Evolutionary conservation across 1,140 invertebrate genomes (phyloP).

Genomic region (Papilio helenus): DNA sequence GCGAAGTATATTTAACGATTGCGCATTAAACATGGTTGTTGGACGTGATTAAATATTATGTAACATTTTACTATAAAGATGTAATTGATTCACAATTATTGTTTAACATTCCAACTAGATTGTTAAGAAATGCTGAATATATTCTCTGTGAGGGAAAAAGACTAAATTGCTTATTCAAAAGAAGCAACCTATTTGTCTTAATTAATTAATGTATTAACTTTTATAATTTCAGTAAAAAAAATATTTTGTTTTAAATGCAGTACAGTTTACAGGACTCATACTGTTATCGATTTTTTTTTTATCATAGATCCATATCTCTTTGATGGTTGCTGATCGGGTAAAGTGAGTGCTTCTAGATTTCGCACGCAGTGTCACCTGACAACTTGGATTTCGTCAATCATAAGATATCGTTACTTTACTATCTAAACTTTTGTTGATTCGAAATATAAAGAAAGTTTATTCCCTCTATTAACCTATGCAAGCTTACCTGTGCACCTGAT

Average conservation of each 20-base stretch:
- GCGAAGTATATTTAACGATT: neutral
- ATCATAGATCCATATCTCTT: neutral
- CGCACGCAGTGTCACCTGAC: neutral
- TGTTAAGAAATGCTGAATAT: neutral
- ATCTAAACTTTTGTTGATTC: neutral
- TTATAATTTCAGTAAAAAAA: neutral
- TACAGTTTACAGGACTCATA: neutral
- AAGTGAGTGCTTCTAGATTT: neutral
- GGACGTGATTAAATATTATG: neutral
- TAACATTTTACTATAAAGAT: neutral
- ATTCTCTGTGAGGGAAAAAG: too few relatives aligned
- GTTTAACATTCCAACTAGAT: neutral
- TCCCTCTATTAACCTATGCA: neutral
- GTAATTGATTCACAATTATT: neutral
- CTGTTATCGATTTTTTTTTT: neutral
- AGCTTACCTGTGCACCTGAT: slow-evolving; percentile 65
- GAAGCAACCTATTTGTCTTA: too few relatives aligned
- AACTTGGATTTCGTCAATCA: neutral
- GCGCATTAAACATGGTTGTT: neutral
- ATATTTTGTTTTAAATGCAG: neutral
- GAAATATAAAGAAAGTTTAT: neutral
- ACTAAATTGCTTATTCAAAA: neutral
- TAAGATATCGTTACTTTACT: neutral
- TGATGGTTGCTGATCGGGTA: neutral
- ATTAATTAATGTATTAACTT: neutral